Evolutionary conservation across 2,888 invertebrate species (phyloP).

Genomic region (Alloplasta piceator): DNA sequence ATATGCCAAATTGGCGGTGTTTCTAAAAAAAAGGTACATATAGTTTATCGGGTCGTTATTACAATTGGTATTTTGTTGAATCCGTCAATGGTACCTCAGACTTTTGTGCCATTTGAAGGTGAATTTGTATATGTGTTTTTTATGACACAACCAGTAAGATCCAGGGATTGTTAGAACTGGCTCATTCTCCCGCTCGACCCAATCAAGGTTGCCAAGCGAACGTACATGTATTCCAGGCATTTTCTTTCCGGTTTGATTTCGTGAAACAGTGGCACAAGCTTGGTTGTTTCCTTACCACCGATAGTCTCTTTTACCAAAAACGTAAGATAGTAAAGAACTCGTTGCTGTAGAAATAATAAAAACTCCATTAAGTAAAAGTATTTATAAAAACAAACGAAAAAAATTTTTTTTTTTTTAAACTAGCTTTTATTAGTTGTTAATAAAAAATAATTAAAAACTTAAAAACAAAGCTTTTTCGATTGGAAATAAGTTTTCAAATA

Average conservation of each 20-base stretch:
- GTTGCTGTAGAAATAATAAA: slow-evolving; percentile 75
- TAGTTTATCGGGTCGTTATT: background rate
- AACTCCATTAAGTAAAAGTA: background rate
- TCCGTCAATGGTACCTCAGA: slow-evolving; percentile 68
- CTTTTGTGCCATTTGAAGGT: slow-evolving; percentile 78
- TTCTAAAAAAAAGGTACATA: slow-evolving; percentile 70
- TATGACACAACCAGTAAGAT: slow-evolving; percentile 81
- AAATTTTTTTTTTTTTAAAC: no score
- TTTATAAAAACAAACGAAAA: no score
- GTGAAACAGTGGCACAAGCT: slow-evolving; percentile 80
- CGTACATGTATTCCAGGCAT: slow-evolving; percentile 83
- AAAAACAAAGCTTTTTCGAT: no score
- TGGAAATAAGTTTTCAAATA: no score
- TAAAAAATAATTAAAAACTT: no score
- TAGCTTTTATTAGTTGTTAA: no score
- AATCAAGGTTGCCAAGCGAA: slow-evolving; percentile 78
- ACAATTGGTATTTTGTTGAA: background rate
- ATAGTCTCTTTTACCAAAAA: slow-evolving; percentile 76
- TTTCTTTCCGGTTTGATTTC: slow-evolving; percentile 80
- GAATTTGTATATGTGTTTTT: slow-evolving; percentile 80
- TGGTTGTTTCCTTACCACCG: slow-evolving; percentile 72
- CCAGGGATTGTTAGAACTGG: slow-evolving; percentile 78
- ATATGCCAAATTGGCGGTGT: slow-evolving; percentile 72
- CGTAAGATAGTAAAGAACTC: slow-evolving; percentile 80
- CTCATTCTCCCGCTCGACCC: slow-evolving; percentile 75